Conservation (phyloP, 2,113 vertebrate species). For the Thalassoma bifasciatum region DNA sequence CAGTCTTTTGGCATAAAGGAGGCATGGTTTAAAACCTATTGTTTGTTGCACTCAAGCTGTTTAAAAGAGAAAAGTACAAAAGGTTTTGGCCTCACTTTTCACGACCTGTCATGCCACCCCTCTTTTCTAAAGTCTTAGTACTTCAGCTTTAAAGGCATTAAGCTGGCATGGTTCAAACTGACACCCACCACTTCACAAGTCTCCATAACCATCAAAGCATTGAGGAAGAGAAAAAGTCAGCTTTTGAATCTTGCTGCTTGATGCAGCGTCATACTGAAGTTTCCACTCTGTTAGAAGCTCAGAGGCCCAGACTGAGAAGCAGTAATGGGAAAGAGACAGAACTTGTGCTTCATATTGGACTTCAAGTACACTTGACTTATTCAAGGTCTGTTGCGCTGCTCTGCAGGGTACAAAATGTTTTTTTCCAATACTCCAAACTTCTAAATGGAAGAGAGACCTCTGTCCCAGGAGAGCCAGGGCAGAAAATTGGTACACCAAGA, state of each 20-base stretch:
- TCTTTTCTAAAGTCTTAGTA: no score
- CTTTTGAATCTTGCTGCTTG: conserved; percentile 22
- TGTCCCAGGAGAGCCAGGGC: conserved; percentile 14
- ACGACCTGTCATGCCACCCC: no score
- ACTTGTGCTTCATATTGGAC: background rate
- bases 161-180: background rate
- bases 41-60: no score
- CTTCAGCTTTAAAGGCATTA: background rate
- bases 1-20: no score
- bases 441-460: conserved; percentile 13
- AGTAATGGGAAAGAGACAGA: conserved; percentile 32
- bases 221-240: conserved; percentile 1
- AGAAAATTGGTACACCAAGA: background rate
- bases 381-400: conserved; percentile 1
- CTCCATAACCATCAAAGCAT: background rate
- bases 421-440: conserved; percentile 20
- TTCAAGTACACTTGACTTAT: conserved; percentile 6
- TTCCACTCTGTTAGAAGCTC: no score
- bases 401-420: conserved; percentile 17
- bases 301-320: conserved; percentile 25
- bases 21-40: no score
- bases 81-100: no score
- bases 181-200: background rate
- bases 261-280: conserved; percentile 19
- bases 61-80: no score